Evolutionary conservation across 2,797 vertebrate species (phyloP), one percentile per base, ranked within the genome.

Genomic region (Xenopus petersii): DNA sequence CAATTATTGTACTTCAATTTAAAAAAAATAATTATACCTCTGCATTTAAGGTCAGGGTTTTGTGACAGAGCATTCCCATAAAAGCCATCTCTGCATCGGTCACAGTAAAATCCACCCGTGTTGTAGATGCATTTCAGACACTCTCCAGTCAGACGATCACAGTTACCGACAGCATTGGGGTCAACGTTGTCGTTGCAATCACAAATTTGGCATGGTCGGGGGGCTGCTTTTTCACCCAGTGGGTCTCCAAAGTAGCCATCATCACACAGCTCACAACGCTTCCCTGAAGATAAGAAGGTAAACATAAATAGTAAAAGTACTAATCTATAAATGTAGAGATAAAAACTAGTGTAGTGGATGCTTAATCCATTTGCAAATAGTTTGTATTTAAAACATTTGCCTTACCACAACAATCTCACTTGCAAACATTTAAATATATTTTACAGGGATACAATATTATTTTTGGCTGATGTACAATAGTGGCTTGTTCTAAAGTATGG

Each of bases 241-340:
- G 97, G 96, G 82, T 98, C 93, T 1, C 97, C 97, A 0, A 98
- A 99, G 86, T 95, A 98, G 1, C 95, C 95, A 0, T 99, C 97
- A 0, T 98, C 97, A 47, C 97, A 99, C 56, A 98, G 91, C 86
- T 98, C 97, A 0, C 97, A 99, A 54, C 95, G 89, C 73, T 96
- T 98, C 21, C 97, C 97, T 99, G 84, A 0, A 4, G 30, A 2
- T 42, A 5, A 0, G 9, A 73, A 47, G 79, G 3, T 71, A 73
- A 30, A 30, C 26, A 30, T 73, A 59, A n/a, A 0, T 10, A 7
- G 21, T 8, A 48, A 66, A 60, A 24, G 24, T 36, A 55, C 54
- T 15, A 2, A 15, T n/a, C 12, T 42, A 42, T 42, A 42, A 42
- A 9, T 54, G 4, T 2, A 54, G 11, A 54, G 12, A 16, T 54